A percentile compares a stretch with the other conserved stretches of the same genome.
Evolutionary conservation across 2,113 vertebrate genomes (phyloP).

Genomic region (Oncorhynchus nerka): DNA sequence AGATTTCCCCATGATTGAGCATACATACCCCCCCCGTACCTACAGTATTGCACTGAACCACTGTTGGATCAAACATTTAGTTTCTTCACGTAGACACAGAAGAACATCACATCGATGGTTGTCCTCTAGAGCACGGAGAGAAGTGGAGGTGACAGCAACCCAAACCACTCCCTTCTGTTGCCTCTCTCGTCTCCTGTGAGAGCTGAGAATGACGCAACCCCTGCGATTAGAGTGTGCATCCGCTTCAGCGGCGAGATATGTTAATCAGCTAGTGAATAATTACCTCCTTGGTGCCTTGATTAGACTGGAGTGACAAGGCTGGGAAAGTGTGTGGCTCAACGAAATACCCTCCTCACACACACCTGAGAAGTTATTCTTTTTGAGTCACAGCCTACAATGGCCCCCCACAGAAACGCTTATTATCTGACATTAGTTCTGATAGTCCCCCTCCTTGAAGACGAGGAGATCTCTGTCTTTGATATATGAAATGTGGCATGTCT

Average conservation of each 20-base stretch:
- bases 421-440: slow-evolving; percentile 58
- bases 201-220: slow-evolving; percentile 28
- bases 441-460: slow-evolving; percentile 36
- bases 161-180: slow-evolving; percentile 32
- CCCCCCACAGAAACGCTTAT: slow-evolving; percentile 59
- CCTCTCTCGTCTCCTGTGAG: slow-evolving; percentile 28
- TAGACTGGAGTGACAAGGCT: slow-evolving; percentile 47
- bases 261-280: slow-evolving; percentile 63
- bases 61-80: neutral
- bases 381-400: slow-evolving; percentile 45
- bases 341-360: slow-evolving; percentile 47
- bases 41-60: neutral
- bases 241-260: slow-evolving; percentile 39
- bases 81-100: neutral
- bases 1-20: neutral
- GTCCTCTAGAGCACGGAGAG: neutral
- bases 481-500: slow-evolving; percentile 38
- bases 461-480: slow-evolving; percentile 45
- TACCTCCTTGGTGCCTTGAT: slow-evolving; percentile 61
- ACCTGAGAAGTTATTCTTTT: slow-evolving; percentile 48
- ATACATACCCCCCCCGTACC: neutral
- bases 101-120: neutral
- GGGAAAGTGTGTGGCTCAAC: slow-evolving; percentile 52
- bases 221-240: slow-evolving; percentile 46
- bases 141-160: slow-evolving; percentile 21